Evolutionary conservation across 2,797 vertebrate species (phyloP).

Genomic region (Lagocephalus sceleratus): DNA sequence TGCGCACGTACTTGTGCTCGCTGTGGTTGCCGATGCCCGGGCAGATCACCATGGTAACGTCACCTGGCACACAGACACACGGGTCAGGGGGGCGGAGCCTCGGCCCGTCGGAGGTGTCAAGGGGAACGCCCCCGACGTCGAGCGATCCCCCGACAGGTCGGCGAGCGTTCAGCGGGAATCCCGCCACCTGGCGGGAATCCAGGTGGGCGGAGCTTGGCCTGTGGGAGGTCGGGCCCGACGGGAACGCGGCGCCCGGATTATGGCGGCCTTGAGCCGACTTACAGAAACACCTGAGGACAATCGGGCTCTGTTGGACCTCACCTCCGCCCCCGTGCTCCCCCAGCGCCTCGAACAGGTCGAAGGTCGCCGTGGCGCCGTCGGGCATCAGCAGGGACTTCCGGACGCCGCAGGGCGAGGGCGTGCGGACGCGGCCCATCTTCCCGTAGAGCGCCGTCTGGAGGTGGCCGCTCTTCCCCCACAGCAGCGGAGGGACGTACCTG

Average conservation of each 20-base stretch:
- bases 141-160: no score
- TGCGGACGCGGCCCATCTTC: constrained; percentile 91
- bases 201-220: no score
- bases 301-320: constrained; percentile 37
- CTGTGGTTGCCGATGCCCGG: constrained; percentile 98
- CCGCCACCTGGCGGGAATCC: no score
- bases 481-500: constrained; percentile 92
- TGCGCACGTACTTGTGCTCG: constrained; percentile 95
- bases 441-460: constrained; percentile 93
- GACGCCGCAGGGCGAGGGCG: constrained; percentile 84
- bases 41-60: constrained; percentile 96
- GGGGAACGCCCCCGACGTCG: no score
- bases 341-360: constrained; percentile 89
- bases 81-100: neutral
- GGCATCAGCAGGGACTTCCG: constrained; percentile 90
- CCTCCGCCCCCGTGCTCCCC: constrained; percentile 86
- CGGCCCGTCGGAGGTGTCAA: no score
- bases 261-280: no score
- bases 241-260: no score
- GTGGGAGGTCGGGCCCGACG: no score
- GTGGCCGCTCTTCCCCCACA: constrained; percentile 97
- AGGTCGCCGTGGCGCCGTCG: constrained; percentile 92
- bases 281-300: no score
- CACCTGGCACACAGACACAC: constrained; percentile 72
- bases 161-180: no score